Percentiles rank a stretch among this genome's conserved stretches.
These are phyloP conservation scores for Drosophila koepferae DNA, from an alignment of 2,888 invertebrate species.

Conservation along the genomic window DNA sequence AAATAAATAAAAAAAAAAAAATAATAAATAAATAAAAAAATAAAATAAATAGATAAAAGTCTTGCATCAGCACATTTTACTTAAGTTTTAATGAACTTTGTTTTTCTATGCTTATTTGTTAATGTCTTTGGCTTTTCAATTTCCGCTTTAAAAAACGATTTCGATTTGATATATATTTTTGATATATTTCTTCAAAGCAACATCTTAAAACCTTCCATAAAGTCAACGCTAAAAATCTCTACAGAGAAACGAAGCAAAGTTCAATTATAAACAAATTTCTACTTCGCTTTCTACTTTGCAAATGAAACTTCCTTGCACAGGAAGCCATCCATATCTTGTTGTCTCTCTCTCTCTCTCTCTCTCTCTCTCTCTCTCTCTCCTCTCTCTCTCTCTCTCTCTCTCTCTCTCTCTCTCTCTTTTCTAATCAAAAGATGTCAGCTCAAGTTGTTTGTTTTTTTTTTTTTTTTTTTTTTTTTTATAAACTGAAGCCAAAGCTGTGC, in stretches of 20 bases:
- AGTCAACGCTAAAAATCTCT: neutral
- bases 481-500: constrained; percentile 7
- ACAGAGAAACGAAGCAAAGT: neutral
- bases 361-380: rapidly evolving
- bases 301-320: neutral
- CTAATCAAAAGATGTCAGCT: constrained; percentile 10
- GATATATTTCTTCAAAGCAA: too few species aligned
- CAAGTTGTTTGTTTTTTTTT: neutral
- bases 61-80: neutral
- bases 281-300: neutral
- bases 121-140: neutral
- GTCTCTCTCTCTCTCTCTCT: too few species aligned
- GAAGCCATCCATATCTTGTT: neutral
- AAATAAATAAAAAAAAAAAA: neutral
- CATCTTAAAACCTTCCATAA: too few species aligned
- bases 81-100: neutral
- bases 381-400: neutral
- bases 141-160: neutral
- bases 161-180: too few species aligned
- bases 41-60: neutral
- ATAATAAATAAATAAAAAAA: too few species aligned
- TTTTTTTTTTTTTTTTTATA: neutral
- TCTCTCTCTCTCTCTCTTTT: neutral
- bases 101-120: neutral
- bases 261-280: constrained; percentile 7